phyloP scores from a whole-genome alignment of 2,888 invertebrate species.

The Hemicrepidius hirtus region DNA sequence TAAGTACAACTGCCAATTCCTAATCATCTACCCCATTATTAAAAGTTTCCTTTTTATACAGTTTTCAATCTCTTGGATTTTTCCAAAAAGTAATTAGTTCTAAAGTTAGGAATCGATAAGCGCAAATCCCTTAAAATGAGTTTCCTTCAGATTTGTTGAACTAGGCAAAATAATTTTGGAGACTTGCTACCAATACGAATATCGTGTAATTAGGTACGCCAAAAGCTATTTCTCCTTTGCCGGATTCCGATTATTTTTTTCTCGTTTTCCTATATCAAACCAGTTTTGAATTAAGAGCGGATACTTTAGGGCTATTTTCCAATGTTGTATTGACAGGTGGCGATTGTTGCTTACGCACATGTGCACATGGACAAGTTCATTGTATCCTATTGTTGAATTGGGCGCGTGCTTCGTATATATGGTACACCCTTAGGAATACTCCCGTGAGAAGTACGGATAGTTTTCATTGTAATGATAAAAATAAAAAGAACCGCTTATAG shows the following conservation, averaged over 20 bases:
- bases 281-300: conserved; percentile 31
- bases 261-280: conserved; percentile 24
- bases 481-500: conserved; percentile 31
- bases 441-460: conserved; percentile 24
- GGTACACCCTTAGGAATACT: conserved; percentile 53
- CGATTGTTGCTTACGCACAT: conserved; percentile 53
- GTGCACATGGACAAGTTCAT: conserved; percentile 53
- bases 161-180: conserved; percentile 1
- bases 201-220: neutral
- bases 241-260: conserved; percentile 5
- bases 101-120: neutral
- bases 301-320: conserved; percentile 33
- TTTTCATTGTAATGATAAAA: conserved; percentile 23
- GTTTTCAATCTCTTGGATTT: neutral
- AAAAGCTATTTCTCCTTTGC: neutral
- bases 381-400: conserved; percentile 47
- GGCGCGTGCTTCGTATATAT: conserved; percentile 46
- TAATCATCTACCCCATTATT: too few species aligned
- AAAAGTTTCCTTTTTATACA: neutral
- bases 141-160: conserved; percentile 12
- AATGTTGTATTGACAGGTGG: conserved; percentile 47
- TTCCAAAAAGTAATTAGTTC: neutral
- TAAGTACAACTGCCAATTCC: too few species aligned
- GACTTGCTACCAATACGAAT: neutral
- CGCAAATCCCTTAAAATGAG: conserved; percentile 36